Conservation (phyloP, 2,113 vertebrate species). For the Eclectus roratus region DNA sequence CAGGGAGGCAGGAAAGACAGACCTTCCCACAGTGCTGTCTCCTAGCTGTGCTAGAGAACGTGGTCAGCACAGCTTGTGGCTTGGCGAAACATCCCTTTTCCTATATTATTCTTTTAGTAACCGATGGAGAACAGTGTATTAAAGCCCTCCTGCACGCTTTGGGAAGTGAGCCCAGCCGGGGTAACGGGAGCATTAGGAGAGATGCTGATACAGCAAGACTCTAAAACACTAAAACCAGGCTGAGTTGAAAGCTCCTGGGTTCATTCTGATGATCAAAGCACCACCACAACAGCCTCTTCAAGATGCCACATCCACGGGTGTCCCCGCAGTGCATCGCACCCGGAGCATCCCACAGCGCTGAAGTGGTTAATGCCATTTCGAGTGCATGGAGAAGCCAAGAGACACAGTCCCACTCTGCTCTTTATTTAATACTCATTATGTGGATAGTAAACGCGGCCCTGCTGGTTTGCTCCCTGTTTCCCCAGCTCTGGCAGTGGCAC, state of each 20-base stretch:
- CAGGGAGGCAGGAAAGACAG: not conserved
- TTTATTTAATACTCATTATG: slow-evolving; percentile 46
- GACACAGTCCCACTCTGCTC: not conserved
- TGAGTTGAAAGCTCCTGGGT: not conserved
- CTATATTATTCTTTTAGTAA: not conserved
- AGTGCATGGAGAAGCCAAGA: not conserved
- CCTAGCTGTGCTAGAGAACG: not conserved
- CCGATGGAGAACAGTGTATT: not conserved
- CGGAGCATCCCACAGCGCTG: not conserved
- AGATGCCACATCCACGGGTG: not conserved
- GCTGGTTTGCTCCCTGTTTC: slow-evolving; percentile 58
- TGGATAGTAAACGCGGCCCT: slow-evolving; percentile 40
- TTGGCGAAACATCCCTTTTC: not conserved
- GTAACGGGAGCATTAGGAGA: not conserved
- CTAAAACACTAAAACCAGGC: accelerated
- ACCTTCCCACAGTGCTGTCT: not conserved
- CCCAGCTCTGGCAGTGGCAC: slow-evolving; percentile 46
- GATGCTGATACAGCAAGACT: not conserved
- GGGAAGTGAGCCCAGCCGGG: not conserved
- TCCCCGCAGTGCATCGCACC: not conserved
- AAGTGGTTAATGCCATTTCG: not conserved
- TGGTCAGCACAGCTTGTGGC: not conserved
- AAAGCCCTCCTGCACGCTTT: not conserved
- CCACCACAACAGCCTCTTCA: not conserved
- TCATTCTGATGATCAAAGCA: not conserved